Evolutionary conservation across 2,888 invertebrate genomes (phyloP).

Genomic region (Sarcophaga subvicina): DNA sequence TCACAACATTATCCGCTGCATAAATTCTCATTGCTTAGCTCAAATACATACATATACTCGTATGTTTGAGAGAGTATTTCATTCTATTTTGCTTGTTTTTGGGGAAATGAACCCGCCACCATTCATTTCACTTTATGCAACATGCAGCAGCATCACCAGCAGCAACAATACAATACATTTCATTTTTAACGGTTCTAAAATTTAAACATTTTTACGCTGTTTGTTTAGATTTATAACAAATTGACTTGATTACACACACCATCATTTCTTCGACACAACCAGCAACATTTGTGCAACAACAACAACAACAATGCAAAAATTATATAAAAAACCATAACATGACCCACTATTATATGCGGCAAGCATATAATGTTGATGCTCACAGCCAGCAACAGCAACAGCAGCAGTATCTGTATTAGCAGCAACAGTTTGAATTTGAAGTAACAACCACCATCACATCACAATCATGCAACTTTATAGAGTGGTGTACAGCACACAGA

Average conservation of each 20-base stretch:
- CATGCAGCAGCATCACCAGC: conserved; percentile 21
- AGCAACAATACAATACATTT: conserved; percentile 63
- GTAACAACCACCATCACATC: conserved; percentile 44
- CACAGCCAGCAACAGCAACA: conserved; percentile 13
- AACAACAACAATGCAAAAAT: conserved; percentile 32
- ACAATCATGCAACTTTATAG: conserved; percentile 6
- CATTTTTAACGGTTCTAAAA: conserved; percentile 72
- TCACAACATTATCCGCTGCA: neutral
- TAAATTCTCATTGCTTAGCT: conserved; percentile 44
- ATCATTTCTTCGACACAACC: conserved; percentile 36
- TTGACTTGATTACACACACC: conserved; percentile 69
- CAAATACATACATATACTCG: conserved; percentile 16
- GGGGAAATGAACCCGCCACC: conserved; percentile 11
- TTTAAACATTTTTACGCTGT: conserved; percentile 68
- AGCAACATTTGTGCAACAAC: conserved; percentile 19
- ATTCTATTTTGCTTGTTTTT: neutral
- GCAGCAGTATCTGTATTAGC: neutral
- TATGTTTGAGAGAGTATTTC: neutral
- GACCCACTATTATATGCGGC: conserved; percentile 66
- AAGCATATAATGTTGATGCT: conserved; percentile 27
- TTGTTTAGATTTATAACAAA: conserved; percentile 74
- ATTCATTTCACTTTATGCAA: conserved; percentile 61
- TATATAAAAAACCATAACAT: conserved; percentile 55
- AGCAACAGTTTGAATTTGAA: conserved; percentile 57
- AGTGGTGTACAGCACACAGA: neutral